Conservation (phyloP, 2,797 vertebrate species). For the Malacoraja senta region DNA sequence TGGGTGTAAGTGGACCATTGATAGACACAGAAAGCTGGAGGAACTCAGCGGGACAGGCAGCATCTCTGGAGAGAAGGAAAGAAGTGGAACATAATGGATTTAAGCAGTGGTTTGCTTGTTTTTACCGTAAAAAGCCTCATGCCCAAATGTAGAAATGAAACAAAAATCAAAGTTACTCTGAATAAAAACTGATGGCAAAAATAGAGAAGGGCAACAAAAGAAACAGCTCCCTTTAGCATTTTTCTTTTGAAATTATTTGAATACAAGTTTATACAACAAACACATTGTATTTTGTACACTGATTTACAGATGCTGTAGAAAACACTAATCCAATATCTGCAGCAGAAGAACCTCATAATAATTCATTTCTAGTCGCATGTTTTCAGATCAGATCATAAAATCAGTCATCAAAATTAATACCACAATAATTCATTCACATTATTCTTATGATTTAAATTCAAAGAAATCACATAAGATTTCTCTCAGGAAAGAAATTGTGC, state of each 20-base stretch:
- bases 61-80: no score
- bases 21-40: no score
- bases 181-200: neutral
- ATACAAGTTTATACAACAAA: neutral
- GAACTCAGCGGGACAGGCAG: no score
- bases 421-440: neutral
- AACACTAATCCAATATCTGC: neutral
- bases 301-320: neutral
- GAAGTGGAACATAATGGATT: neutral
- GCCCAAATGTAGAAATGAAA: neutral
- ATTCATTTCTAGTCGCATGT: neutral
- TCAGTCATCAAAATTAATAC: neutral
- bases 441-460: neutral
- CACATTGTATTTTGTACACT: neutral
- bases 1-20: neutral
- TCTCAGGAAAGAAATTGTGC: no score
- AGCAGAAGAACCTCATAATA: neutral
- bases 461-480: no score
- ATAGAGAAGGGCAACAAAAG: neutral
- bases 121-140: neutral
- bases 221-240: no score
- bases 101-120: neutral
- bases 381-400: neutral
- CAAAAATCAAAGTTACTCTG: conserved; percentile 6
- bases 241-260: neutral